These are phyloP conservation scores for Urosaurus nigricauda DNA, from an alignment of 2,797 vertebrate genomes.

Conservation along the genomic window DNA sequence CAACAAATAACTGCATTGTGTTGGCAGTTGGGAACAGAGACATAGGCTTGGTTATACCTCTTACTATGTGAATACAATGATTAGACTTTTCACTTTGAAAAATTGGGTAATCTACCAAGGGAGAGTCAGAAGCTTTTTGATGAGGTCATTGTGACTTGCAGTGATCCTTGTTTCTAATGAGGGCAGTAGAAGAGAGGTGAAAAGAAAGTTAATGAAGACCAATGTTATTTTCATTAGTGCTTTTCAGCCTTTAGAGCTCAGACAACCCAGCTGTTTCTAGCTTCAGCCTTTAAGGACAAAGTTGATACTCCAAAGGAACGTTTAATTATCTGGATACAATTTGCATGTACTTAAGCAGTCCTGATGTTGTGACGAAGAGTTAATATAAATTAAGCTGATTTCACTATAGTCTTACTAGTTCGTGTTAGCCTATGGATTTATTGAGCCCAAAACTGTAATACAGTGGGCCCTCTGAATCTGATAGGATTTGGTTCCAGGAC, in stretches of 20 bases:
- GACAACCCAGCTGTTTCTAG: constrained; percentile 31
- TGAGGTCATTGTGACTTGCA: constrained; percentile 30
- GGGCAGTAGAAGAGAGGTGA: constrained; percentile 34
- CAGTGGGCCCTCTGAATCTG: too few species aligned
- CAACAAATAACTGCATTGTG: constrained; percentile 12
- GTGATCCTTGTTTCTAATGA: constrained; percentile 17
- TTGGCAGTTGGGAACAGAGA: not conserved
- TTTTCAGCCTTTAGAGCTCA: constrained; percentile 40
- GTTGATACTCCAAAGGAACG: constrained; percentile 21
- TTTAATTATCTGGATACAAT: constrained; percentile 50
- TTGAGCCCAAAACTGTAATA: not conserved
- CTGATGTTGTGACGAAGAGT: constrained; percentile 50
- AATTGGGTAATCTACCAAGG: constrained; percentile 34
- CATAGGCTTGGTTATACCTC: not conserved
- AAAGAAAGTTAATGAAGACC: not conserved
- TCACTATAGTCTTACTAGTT: constrained; percentile 31
- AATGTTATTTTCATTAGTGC: constrained; percentile 26
- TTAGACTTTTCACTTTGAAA: constrained; percentile 37
- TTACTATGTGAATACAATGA: not conserved
- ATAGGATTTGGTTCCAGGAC: too few species aligned
- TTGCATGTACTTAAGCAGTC: constrained; percentile 51
- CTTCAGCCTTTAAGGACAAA: constrained; percentile 27
- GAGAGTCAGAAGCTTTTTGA: constrained; percentile 32
- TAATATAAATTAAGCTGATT: constrained; percentile 54
- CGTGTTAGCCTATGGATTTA: constrained; percentile 33